Base-by-base conservation (phyloP, 2,797 vertebrate species). In the Hozukius guyotensis region DNA sequence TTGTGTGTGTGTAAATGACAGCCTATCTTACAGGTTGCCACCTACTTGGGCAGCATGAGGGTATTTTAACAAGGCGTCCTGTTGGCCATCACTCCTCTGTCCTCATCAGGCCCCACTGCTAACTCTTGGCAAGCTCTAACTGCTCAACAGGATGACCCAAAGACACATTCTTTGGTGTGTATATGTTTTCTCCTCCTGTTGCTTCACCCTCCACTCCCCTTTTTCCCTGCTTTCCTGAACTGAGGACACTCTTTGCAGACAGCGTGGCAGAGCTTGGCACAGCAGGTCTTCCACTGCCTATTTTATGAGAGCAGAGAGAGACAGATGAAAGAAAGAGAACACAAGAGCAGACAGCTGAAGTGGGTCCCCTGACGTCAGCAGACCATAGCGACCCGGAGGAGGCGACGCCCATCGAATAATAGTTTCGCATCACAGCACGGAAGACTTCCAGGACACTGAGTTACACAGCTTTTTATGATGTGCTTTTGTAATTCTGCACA, bases 31-130 rank as follows among this genome's bases (percentile, higher is more conserved):
- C 88, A 93, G 86, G 77, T 87, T 92, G 86, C 42, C 93, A 88
- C 89, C 89, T 93, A 75, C 72, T 78, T 27, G 65, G n/a, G 69
- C 75, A 34, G 56, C 84, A 75, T 59, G 56, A 12, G 42, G 77
- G 87, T 80, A 94, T 94, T 91, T 95, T 94, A 92, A 95, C 87
- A 59, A 93, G 92, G 80, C 29, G 2, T 69, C 75, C 32, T 56
- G 42, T 79, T 79, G 68, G 81, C 77, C 61, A 80, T 74, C 61
- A 20, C 78, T 86, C 80, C 46, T 27, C 34, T 55, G 53, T 69
- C 63, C 62, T 87, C 77, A 72, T 64, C 68, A 69, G 70, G 53
- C 57, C 73, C 64, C 2, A 14, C 66, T 25, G 56, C 13, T 49
- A 65, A 72, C 72, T 83, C 46, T 67, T 64, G 36, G 31, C 66